Base-by-base conservation (phyloP, 2,113 vertebrate genomes). In the Myotis lucifugus region DNA sequence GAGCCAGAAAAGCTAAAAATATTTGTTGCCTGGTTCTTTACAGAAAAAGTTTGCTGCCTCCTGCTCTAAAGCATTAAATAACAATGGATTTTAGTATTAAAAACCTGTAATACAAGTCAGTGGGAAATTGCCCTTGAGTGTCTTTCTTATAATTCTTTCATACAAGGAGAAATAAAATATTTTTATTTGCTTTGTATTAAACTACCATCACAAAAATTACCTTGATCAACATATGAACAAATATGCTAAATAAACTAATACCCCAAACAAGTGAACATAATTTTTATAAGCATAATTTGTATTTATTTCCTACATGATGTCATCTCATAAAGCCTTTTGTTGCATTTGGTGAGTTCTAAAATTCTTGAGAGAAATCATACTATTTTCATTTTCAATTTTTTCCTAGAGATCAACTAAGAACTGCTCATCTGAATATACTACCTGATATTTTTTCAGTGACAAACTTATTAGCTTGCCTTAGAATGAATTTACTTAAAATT, bases 141-240 rank as follows among this genome's bases (percentile, higher is more conserved):
- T 59, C 17, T 83, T 69, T 48, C 17, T 34, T 50, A 5, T 27
- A 56, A 50, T 61, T 69, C 27, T 84, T 56, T n/a, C 23, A 77
- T 25, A 10, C 15, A 70, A 70, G 21, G 12, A 84, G 9, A 76
- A 50, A 77, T 70, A 72, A 19, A 85, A 29, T n/a, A 72, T 78
- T 78, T 82, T 61, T 21, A 64, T 64, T 83, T 88, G 50, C 27
- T 88, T 95, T 92, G 25, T 78, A 70, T 76, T 83, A 40, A 54
- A 73, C 18, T 73, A 73, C 21, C 21, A 86, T 46, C 82, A 73
- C n/a, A 76, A 88, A 34, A 34, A 86, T 52, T 61, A 79, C 27
- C 29, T 70, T 79, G 14, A 61, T 52, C 64, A 84, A 72, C 27
- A 72, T 54, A 21, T 40, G 21, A 54, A 52, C 32, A 85, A 90